phyloP scores from a whole-genome alignment of 2,113 vertebrate genomes.

The Parotia lawesii region DNA sequence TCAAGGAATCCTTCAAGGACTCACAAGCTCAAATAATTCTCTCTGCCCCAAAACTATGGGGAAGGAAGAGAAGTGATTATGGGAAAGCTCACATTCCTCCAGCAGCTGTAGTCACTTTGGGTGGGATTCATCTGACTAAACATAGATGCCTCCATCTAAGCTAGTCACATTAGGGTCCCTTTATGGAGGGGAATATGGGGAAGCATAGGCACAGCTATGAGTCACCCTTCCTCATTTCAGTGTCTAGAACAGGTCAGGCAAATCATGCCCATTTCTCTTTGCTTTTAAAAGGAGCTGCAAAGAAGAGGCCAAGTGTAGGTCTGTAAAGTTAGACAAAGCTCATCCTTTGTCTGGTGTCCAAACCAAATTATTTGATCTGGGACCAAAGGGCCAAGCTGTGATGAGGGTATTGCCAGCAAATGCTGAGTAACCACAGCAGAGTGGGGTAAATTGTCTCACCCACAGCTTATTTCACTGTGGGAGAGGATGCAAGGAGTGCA shows the following conservation, averaged over 20 bases:
- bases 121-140: slow-evolving; percentile 54
- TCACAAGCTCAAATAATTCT: slow-evolving; percentile 23
- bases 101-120: slow-evolving; percentile 45
- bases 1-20: slow-evolving; percentile 36
- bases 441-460: not conserved
- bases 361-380: not conserved
- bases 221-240: not conserved
- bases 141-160: slow-evolving; percentile 8
- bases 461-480: not conserved
- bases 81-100: slow-evolving; percentile 27
- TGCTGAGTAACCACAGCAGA: not conserved
- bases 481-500: not conserved
- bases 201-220: not conserved
- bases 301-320: not conserved
- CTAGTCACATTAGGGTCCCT: not conserved
- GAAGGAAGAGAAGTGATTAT: slow-evolving; percentile 31
- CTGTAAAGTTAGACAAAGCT: not conserved
- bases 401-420: not conserved
- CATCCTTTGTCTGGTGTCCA: not conserved
- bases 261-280: slow-evolving; percentile 18
- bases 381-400: not conserved
- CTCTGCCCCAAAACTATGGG: slow-evolving; percentile 30
- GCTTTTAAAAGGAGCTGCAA: not conserved
- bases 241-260: not conserved
- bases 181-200: not conserved